These are phyloP conservation scores for Crioceris asparagi DNA, from an alignment of 2,888 invertebrate species.

Conservation along the genomic window DNA sequence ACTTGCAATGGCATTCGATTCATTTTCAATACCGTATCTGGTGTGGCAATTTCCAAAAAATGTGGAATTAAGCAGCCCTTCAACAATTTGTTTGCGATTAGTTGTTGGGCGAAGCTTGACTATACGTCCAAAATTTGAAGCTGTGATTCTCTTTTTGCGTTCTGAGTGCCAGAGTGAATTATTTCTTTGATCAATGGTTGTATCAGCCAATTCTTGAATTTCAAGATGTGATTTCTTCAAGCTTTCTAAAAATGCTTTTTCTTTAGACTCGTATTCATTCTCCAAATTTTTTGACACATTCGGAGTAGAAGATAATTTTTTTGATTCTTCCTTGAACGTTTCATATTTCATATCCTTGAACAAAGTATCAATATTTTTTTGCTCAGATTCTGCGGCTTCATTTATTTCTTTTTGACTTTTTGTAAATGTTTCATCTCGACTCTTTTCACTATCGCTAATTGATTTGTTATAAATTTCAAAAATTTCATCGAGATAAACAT, in stretches of 20 bases:
- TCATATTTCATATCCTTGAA: conserved; percentile 3
- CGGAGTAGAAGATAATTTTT: conserved; percentile 5
- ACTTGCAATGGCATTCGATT: conserved; percentile 17
- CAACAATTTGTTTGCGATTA: conserved; percentile 16
- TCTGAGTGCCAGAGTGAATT: conserved; percentile 23
- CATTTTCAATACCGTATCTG: conserved; percentile 22
- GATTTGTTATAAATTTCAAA: conserved; percentile 20
- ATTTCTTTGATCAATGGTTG: conserved; percentile 20
- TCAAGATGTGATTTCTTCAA: conserved; percentile 16
- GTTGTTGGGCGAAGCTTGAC: conserved; percentile 20
- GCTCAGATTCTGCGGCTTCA: conserved; percentile 11
- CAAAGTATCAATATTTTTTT: neutral
- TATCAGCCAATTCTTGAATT: conserved; percentile 14
- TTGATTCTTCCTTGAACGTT: neutral
- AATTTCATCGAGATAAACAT: conserved; percentile 19
- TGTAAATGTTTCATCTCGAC: conserved; percentile 6
- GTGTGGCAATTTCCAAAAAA: conserved; percentile 23
- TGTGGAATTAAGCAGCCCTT: conserved; percentile 17
- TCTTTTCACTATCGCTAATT: conserved; percentile 9
- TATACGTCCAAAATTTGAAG: conserved; percentile 27
- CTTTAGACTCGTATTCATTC: conserved; percentile 14
- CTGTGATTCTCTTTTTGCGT: conserved; percentile 25
- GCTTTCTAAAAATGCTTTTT: conserved; percentile 15
- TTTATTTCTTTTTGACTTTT: conserved; percentile 7
- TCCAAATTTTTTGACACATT: conserved; percentile 2